Conservation (phyloP, 2,888 invertebrate genomes). For the Lordiphosa fenestrarum region DNA sequence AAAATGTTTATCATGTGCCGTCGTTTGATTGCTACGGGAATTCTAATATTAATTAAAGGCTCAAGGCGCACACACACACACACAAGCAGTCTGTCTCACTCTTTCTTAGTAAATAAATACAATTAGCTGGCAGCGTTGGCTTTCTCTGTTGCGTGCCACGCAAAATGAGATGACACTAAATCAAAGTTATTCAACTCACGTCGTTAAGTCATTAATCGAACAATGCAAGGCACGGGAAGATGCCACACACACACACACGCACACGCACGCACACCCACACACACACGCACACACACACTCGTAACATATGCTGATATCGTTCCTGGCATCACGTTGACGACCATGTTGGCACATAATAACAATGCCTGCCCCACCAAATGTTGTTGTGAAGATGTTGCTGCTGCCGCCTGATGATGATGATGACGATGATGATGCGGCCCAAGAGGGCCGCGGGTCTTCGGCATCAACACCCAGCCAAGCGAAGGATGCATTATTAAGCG, state of each 20-base stretch:
- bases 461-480: constrained; percentile 5
- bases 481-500: constrained; percentile 39
- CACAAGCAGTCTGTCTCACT: constrained; percentile 4
- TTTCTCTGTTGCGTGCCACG: constrained; percentile 29
- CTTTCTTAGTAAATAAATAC: constrained; percentile 60
- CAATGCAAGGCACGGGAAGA: constrained; percentile 62
- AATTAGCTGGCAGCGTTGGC: constrained; percentile 48
- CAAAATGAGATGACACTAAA: constrained; percentile 68
- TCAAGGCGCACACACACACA: constrained; percentile 26
- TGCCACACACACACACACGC: constrained; percentile 14
- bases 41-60: constrained; percentile 60
- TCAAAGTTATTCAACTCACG: constrained; percentile 73
- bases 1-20: constrained; percentile 40
- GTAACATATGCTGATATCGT: constrained; percentile 72
- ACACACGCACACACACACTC: constrained; percentile 15
- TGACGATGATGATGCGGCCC: constrained; percentile 35
- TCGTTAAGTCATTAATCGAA: constrained; percentile 74
- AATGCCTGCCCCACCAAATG: constrained; percentile 9
- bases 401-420: constrained; percentile 1
- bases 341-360: constrained; percentile 70
- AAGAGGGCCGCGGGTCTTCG: constrained; percentile 28
- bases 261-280: constrained; percentile 12
- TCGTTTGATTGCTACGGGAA: constrained; percentile 37
- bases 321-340: constrained; percentile 61
- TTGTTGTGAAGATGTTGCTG: background rate